A percentile compares a stretch with the other conserved stretches of the same genome.
Conservation (phyloP, 2,888 invertebrate genomes). For the Phalera bucephala region DNA sequence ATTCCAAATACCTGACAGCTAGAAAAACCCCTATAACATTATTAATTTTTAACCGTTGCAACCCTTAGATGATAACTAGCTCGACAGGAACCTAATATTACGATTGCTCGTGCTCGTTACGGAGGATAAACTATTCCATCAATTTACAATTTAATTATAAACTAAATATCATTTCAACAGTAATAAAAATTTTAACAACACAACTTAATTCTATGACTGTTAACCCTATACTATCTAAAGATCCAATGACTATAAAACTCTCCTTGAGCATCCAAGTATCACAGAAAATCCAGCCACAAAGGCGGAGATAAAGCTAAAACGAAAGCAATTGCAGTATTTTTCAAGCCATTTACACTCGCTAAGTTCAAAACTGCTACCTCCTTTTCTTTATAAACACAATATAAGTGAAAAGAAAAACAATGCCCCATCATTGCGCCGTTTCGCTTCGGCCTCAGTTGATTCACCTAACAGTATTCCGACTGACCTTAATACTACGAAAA, state of each 20-base stretch:
- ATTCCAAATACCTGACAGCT: no score
- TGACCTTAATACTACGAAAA: slow-evolving; percentile 5
- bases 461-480: slow-evolving; percentile 9
- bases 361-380: slow-evolving; percentile 12
- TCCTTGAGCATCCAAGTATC: slow-evolving; percentile 1
- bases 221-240: background rate
- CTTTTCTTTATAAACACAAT: slow-evolving; percentile 12
- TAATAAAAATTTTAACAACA: background rate
- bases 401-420: slow-evolving; percentile 11
- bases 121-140: no score
- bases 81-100: no score
- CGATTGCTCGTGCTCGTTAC: no score
- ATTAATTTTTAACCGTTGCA: no score
- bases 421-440: slow-evolving; percentile 5
- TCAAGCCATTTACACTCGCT: slow-evolving; percentile 25
- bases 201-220: no score
- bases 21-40: no score
- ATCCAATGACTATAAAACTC: background rate
- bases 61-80: no score
- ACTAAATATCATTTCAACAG: no score
- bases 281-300: background rate
- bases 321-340: slow-evolving; percentile 16
- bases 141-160: no score
- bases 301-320: slow-evolving; percentile 8
- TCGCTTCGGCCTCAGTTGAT: slow-evolving; percentile 4